Percentiles rank a stretch among this genome's conserved stretches.
phyloP scores from a whole-genome alignment of 2,888 invertebrate species.

The Tyria jacobaeae region DNA sequence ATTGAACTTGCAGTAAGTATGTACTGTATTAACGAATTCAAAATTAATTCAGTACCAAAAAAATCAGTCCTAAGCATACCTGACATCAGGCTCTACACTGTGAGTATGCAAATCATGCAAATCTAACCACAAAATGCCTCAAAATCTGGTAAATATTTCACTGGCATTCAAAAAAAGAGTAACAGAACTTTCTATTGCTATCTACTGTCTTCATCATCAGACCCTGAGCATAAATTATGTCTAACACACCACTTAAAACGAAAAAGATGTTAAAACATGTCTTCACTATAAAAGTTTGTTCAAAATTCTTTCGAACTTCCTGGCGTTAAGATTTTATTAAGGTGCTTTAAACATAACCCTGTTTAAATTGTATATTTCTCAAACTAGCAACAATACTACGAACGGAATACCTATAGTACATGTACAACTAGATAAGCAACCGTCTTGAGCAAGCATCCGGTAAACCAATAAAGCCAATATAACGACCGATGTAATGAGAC shows the following conservation, averaged over 20 bases:
- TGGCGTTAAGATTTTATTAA: background rate
- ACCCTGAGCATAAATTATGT: no score
- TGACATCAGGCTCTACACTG: no score
- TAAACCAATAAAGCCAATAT: conserved; percentile 81
- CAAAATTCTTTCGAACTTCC: conserved; percentile 1
- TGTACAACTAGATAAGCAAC: conserved; percentile 54
- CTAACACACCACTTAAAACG: no score
- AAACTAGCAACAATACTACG: conserved; percentile 23
- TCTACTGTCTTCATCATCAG: background rate
- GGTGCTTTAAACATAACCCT: background rate
- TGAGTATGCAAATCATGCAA: no score
- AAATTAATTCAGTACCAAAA: no score
- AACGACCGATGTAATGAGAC: conserved; percentile 63
- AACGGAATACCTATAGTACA: conserved; percentile 47
- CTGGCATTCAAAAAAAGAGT: background rate
- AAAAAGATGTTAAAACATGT: no score
- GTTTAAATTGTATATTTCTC: conserved; percentile 10
- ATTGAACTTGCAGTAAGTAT: background rate
- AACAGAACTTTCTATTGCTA: background rate
- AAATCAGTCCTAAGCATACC: no score
- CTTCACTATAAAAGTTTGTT: background rate
- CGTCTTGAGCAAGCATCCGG: conserved; percentile 84
- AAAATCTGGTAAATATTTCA: background rate
- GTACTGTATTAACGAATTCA: no score
- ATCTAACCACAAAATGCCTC: background rate